Evolutionary conservation across 2,797 vertebrate genomes (phyloP), one percentile per base, ranked within the genome.

Genomic region (Hydrophis major): DNA sequence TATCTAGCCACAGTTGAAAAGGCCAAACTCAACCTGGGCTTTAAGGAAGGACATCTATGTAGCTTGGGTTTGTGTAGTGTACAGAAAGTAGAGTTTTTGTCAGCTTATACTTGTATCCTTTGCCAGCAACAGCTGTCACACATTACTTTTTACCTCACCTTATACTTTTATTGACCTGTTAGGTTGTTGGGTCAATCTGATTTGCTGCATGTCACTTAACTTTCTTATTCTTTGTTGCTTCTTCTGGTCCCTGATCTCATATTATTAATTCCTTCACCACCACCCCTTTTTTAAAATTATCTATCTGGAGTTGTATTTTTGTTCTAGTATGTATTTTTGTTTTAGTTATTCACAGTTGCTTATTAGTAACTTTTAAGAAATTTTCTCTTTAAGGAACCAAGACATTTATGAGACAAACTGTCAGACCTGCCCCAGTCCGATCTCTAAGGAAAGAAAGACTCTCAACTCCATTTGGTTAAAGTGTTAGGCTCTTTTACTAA

Each of bases 331-430:
- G 4, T 74, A 2, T 87, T 8, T 55, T 25, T 37, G 20, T 56
- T 32, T 94, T 97, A 92, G 94, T 94, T 94, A 92, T 91, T 78
- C 95, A 94, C 55, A 86, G 94, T 94, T 78, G 93, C 53, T 88
- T 93, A 55, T 88, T 96, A 90, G 69, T 91, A 92, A 94, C 93
- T 95, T 86, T 95, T 96, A 93, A 89, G 93, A 93, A 94, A 94
- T 47, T 91, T 50, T 87, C 91, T 92, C 78, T 96, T 53, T 94
- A 87, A 88, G 37, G 91, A 78, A 10, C 69, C 32, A 60, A 88
- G 94, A 55, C 83, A 2, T 91, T 69, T 89, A 93, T 95, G 10
- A 86, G 1, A 2, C 13, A 11, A 27, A 32, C 50, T 55, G 11
- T 89, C 13, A 69, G n/a, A 69, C 13, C 28, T 69, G 13, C 63